These are phyloP conservation scores for Homarus gammarus DNA, from an alignment of 2,888 invertebrate species.

Conservation along the genomic window DNA sequence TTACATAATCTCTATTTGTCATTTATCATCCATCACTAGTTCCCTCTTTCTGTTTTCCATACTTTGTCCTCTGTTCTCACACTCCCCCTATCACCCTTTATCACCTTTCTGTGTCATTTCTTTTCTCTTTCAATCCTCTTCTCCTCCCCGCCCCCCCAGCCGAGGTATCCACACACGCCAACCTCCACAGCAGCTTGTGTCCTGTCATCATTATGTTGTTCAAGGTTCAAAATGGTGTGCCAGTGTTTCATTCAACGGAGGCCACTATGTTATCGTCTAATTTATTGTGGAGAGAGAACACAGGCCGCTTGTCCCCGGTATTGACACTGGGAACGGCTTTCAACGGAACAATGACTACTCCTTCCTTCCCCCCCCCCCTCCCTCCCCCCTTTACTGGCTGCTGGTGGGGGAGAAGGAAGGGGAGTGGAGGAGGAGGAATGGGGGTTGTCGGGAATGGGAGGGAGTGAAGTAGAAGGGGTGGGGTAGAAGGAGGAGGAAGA, in stretches of 20 bases:
- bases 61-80: too few species aligned
- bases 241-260: slow-evolving; percentile 28
- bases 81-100: too few species aligned
- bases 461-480: neutral
- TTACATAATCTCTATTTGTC: too few species aligned
- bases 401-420: neutral
- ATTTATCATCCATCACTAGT: too few species aligned
- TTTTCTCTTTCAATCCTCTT: too few species aligned
- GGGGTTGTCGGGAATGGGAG: neutral
- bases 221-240: slow-evolving; percentile 3
- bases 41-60: too few species aligned
- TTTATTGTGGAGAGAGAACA: slow-evolving; percentile 28
- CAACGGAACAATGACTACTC: slow-evolving; percentile 34
- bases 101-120: too few species aligned
- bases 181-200: too few species aligned
- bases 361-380: neutral
- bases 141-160: too few species aligned
- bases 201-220: too few species aligned
- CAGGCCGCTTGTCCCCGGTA: slow-evolving; percentile 17
- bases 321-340: slow-evolving; percentile 48
- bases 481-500: neutral
- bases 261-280: slow-evolving; percentile 16
- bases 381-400: too few species aligned
- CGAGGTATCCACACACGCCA: too few species aligned
- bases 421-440: neutral